Evolutionary conservation across 2,113 vertebrate genomes (phyloP).

Genomic region (Axis porcinus): DNA sequence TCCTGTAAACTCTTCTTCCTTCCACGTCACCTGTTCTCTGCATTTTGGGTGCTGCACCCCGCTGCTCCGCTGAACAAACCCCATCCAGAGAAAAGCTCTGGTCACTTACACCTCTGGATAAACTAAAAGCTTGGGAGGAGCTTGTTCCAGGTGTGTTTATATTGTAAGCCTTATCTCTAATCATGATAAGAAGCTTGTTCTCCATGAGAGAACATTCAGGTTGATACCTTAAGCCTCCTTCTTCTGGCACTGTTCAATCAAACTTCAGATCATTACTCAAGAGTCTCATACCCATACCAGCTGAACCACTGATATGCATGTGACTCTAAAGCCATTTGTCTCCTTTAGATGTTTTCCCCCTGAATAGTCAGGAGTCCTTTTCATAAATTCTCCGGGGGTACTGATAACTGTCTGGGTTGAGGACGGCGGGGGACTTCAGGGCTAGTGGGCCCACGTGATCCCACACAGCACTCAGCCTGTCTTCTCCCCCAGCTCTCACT

Average conservation of each 20-base stretch:
- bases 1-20: background rate
- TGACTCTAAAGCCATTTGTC: background rate
- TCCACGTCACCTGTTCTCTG: background rate
- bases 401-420: background rate
- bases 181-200: background rate
- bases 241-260: background rate
- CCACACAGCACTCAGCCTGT: background rate
- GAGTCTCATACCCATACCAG: background rate
- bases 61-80: background rate
- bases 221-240: background rate
- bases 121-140: background rate
- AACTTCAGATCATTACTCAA: background rate
- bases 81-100: background rate
- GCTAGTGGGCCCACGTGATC: rapidly evolving
- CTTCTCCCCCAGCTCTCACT: conserved; percentile 81
- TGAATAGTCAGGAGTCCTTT: background rate
- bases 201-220: background rate
- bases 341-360: background rate
- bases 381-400: background rate
- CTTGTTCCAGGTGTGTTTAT: background rate
- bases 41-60: background rate
- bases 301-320: background rate
- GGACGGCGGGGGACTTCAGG: background rate
- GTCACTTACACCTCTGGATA: background rate
- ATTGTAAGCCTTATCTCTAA: background rate